Evolutionary conservation across 1,140 invertebrate genomes (phyloP).

Genomic region (Paralvinella palmiformis): DNA sequence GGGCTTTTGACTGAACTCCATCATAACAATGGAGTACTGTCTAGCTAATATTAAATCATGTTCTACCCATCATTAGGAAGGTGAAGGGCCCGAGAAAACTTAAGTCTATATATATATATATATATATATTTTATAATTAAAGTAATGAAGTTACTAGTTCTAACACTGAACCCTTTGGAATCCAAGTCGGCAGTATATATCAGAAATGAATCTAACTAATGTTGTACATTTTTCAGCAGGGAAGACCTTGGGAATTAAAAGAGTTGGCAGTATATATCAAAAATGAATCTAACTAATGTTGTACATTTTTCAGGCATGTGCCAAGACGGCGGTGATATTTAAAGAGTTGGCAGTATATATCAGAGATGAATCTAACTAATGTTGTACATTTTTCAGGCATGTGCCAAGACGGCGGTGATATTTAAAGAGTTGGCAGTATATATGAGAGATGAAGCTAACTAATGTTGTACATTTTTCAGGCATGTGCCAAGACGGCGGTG

Average conservation of each 20-base stretch:
- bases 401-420: conserved; percentile 4
- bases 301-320: background rate
- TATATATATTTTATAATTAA: too few species aligned
- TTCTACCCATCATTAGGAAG: too few species aligned
- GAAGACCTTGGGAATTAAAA: background rate
- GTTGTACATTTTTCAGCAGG: background rate
- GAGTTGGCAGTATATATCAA: background rate
- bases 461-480: background rate
- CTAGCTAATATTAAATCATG: too few species aligned
- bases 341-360: too few species aligned
- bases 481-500: background rate
- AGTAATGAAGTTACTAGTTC: too few species aligned
- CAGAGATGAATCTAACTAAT: background rate
- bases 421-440: conserved; percentile 6
- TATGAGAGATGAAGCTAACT: background rate
- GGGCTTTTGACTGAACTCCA: too few species aligned
- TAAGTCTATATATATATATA: too few species aligned
- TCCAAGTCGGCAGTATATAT: too few species aligned
- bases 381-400: background rate
- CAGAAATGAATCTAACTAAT: background rate
- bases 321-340: background rate
- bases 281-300: background rate
- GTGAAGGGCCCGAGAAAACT: too few species aligned
- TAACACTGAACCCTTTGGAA: too few species aligned
- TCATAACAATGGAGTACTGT: too few species aligned